Evolutionary conservation across 2,113 vertebrate genomes (phyloP).

Genomic region (Chroicocephalus ridibundus): DNA sequence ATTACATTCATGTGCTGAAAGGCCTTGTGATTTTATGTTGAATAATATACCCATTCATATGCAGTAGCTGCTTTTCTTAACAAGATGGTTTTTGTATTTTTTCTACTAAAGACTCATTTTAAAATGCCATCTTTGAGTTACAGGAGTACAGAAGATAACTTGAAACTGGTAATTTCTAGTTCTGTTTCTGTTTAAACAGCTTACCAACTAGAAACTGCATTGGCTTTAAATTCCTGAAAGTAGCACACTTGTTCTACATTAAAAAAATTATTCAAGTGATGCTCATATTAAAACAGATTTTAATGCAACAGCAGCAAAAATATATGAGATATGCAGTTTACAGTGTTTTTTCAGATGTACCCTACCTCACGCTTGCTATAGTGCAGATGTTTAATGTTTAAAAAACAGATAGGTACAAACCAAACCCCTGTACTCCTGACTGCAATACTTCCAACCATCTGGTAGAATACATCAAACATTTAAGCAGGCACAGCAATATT

Average conservation of each 20-base stretch:
- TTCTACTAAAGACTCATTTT: neutral
- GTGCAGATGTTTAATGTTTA: neutral
- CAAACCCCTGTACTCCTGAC: neutral
- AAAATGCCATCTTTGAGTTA: neutral
- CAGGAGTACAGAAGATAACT: neutral
- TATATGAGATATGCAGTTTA: neutral
- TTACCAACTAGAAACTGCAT: neutral
- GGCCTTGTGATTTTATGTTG: conserved; percentile 11
- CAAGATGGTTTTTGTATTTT: neutral
- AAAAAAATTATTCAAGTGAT: neutral
- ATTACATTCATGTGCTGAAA: conserved; percentile 22
- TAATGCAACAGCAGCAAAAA: neutral
- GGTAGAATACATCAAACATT: neutral
- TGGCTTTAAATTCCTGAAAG: neutral
- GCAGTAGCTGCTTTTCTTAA: neutral
- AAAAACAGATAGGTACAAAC: neutral
- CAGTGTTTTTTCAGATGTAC: neutral
- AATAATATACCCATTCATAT: neutral
- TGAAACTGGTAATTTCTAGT: neutral
- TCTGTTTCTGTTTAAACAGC: neutral
- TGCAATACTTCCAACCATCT: neutral
- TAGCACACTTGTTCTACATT: neutral
- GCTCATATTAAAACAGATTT: neutral
- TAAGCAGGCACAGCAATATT: neutral
- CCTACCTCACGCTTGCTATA: neutral